These are phyloP conservation scores for Pachycephus smyrnensis DNA, from an alignment of 2,888 invertebrate genomes.

Conservation along the genomic window DNA sequence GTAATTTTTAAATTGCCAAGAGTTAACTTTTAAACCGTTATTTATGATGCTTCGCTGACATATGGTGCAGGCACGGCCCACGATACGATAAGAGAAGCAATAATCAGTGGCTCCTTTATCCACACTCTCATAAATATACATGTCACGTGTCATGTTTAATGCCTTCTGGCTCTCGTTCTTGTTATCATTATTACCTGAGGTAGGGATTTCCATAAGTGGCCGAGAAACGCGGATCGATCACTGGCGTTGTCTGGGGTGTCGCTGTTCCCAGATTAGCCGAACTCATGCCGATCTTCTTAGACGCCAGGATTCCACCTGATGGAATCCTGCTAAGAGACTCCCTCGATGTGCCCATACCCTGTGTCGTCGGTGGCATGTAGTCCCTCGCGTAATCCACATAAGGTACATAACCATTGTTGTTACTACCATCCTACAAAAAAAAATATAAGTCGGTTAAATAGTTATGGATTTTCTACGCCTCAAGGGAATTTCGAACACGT, in stretches of 20 bases:
- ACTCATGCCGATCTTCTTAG: constrained; percentile 64
- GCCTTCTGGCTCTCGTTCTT: neutral
- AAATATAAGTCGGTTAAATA: constrained; percentile 5
- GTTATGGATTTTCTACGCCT: neutral
- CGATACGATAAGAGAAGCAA: neutral
- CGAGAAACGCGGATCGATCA: constrained; percentile 86
- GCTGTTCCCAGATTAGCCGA: constrained; percentile 59
- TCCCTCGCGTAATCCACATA: constrained; percentile 91
- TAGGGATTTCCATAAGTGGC: constrained; percentile 93
- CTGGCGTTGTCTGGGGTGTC: constrained; percentile 60
- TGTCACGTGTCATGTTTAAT: neutral
- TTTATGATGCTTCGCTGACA: neutral
- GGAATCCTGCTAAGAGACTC: constrained; percentile 65
- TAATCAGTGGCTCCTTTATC: neutral
- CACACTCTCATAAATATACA: neutral
- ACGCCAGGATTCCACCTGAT: constrained; percentile 58
- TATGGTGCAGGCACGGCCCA: neutral
- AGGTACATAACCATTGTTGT: constrained; percentile 87
- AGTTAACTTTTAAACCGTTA: neutral
- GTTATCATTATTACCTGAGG: constrained; percentile 70
- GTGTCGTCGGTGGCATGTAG: constrained; percentile 84
- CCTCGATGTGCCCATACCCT: constrained; percentile 63
- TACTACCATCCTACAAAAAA: constrained; percentile 78
- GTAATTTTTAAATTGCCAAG: constrained; percentile 55
- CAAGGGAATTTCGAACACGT: neutral